Evolutionary conservation across 2,797 vertebrate species (phyloP), one percentile per base, ranked within the genome.

Genomic region (Euthynnus affinis): DNA sequence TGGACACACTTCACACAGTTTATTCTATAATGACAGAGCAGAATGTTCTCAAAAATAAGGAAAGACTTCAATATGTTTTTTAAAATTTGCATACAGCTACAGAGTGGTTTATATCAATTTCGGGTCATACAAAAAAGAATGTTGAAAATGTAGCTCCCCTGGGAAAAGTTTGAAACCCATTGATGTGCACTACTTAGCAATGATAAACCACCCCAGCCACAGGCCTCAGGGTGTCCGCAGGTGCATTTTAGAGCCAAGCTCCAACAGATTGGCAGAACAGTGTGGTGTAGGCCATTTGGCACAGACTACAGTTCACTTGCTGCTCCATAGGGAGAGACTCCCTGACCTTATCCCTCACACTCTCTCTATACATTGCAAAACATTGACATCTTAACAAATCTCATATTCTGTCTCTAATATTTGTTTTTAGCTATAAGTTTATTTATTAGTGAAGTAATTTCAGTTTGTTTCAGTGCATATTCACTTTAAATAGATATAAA

Each of bases 181-280:
- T 71, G 70, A 86, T 82, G 73, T 74, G 77, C 76, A 73, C 67
- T 80, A 80, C 74, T 91, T 85, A 87, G 84, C 76, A 61, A 84
- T 92, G 90, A 94, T 93, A 74, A 94, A 93, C 89, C 88, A 88
- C 74, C 84, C 59, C 77, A 46, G 68, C 84, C 88, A 60, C 83
- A 55, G 87, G 83, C 89, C 86, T 79, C 78, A 60, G 85, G 86
- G 87, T 87, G 88, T 89, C 93, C 23, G 87, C 92, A 92, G 93
- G 93, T 93, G 92, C 79, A 81, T 93, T 93, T 92, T 88, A 87
- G 94, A 93, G 91, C 89, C 90, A 94, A 94, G 89, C 90, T 88
- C 90, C 91, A 92, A 94, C 95, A 95, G 95, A 94, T 95, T 95
- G 95, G 88, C 88, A 84, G 91, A 95, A 93, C 94, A 95, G 94